Percentiles rank a stretch among this genome's conserved stretches.
Evolutionary conservation across 2,113 vertebrate species (phyloP).

Genomic region (Arizona elegans): DNA sequence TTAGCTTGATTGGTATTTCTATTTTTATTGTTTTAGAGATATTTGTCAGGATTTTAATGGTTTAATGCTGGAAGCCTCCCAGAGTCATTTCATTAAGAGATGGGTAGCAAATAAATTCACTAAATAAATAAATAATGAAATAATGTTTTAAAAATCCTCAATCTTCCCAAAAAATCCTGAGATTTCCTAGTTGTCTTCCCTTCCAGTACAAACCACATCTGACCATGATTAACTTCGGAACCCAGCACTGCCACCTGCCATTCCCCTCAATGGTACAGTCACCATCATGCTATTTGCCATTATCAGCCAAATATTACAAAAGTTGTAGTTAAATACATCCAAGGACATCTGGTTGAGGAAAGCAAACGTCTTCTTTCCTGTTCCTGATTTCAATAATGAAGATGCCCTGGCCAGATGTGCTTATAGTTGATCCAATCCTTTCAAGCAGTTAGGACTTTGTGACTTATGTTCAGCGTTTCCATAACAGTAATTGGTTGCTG

Average conservation of each 20-base stretch:
- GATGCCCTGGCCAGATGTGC: neutral
- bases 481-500: neutral
- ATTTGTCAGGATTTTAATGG: neutral
- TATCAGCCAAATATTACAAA: neutral
- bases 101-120: neutral
- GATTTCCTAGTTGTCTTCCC: neutral
- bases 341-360: neutral
- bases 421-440: neutral
- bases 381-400: neutral
- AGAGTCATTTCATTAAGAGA: neutral
- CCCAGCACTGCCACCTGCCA: neutral
- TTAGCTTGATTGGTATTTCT: neutral
- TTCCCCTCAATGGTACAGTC: neutral
- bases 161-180: neutral
- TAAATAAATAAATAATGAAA: neutral
- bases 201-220: neutral
- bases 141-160: neutral
- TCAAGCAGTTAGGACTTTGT: neutral
- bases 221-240: neutral
- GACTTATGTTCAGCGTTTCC: neutral
- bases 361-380: neutral
- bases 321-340: neutral
- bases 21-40: neutral
- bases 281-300: neutral
- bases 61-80: neutral